Evolutionary conservation across 1,140 invertebrate species (phyloP).

Genomic region (Gerris buenoi): DNA sequence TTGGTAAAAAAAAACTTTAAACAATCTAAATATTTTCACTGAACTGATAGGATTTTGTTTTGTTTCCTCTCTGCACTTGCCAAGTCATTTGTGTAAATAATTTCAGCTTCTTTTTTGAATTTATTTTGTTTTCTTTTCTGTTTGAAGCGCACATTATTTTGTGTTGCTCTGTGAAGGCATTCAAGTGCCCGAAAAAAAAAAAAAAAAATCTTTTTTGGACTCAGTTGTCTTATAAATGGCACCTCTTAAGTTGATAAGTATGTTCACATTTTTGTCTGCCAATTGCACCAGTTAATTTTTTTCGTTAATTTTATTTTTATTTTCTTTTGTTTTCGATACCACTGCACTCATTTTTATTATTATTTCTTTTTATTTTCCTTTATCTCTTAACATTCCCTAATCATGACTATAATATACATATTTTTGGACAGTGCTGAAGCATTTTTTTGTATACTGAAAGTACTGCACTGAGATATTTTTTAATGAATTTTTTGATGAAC

Average conservation of each 20-base stretch:
- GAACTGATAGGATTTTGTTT: too few species aligned
- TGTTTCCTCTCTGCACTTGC: too few species aligned
- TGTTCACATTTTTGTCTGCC: slow-evolving; percentile 3
- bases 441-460: slow-evolving; percentile 1
- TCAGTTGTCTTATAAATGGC: slow-evolving; percentile 6
- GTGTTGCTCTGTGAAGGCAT: slow-evolving; percentile 26
- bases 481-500: background rate
- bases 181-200: slow-evolving; percentile 2
- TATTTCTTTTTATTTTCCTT: slow-evolving; percentile 6
- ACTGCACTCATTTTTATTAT: slow-evolving; percentile 9
- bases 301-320: background rate
- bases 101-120: slow-evolving; percentile 10
- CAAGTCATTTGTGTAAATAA: background rate
- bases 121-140: slow-evolving; percentile 24
- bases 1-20: too few species aligned
- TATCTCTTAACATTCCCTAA: background rate
- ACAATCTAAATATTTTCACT: too few species aligned
- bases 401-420: background rate
- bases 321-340: slow-evolving; percentile 2
- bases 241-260: slow-evolving; percentile 10
- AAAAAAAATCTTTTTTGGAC: slow-evolving; percentile 5
- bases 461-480: slow-evolving; percentile 3
- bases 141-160: slow-evolving; percentile 35
- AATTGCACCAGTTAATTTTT: slow-evolving; percentile 15
- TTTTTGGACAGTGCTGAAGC: background rate